These are phyloP conservation scores for Omphaloscelis lunosa DNA, from an alignment of 2,888 invertebrate species.

Conservation along the genomic window DNA sequence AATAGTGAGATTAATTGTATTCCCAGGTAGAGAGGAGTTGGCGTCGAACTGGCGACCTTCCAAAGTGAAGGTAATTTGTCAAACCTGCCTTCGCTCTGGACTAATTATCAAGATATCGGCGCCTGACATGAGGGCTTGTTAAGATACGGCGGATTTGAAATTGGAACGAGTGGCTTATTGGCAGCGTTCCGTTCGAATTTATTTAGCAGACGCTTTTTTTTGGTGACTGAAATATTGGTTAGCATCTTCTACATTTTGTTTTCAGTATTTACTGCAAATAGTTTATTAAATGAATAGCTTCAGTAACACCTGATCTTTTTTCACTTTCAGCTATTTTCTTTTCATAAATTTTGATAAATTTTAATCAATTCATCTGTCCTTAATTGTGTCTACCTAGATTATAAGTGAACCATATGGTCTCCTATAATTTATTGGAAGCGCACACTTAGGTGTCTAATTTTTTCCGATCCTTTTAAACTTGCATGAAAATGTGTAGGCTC, in stretches of 20 bases:
- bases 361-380: neutral
- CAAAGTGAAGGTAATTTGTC: constrained; percentile 69
- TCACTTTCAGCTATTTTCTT: neutral
- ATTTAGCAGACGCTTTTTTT: constrained; percentile 8
- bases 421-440: neutral
- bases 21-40: constrained; percentile 59
- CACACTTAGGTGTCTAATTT: too few species aligned
- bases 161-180: constrained; percentile 27
- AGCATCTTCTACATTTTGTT: neutral
- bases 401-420: neutral
- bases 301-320: neutral
- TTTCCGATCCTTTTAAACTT: neutral
- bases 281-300: neutral
- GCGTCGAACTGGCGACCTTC: constrained; percentile 69
- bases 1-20: constrained; percentile 68
- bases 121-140: constrained; percentile 58
- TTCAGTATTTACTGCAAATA: neutral
- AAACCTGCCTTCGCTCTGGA: constrained; percentile 61
- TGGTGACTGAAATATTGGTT: neutral
- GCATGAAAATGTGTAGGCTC: neutral
- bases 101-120: constrained; percentile 68
- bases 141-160: constrained; percentile 47
- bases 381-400: neutral
- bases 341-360: neutral
- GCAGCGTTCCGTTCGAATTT: constrained; percentile 6